Percentiles rank a stretch among this genome's conserved stretches.
Conservation (phyloP, 1,140 invertebrate species). For the Bombyx mandarina region DNA sequence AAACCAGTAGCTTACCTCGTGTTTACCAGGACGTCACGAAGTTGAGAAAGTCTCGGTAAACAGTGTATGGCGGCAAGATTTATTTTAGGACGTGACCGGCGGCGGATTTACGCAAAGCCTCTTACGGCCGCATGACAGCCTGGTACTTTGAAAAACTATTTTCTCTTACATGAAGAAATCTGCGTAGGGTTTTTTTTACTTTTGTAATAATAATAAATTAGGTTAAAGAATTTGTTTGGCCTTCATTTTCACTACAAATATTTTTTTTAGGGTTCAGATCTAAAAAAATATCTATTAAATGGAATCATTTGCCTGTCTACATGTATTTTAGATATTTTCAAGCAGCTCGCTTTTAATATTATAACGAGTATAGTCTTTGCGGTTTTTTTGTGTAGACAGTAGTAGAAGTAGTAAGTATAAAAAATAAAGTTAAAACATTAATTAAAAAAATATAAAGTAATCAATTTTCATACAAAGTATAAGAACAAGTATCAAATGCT, state of each 20-base stretch:
- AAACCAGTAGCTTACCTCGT: not conserved
- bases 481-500: too few relatives aligned
- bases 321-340: too few relatives aligned
- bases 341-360: too few relatives aligned
- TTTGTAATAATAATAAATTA: not conserved
- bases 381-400: too few relatives aligned
- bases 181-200: not conserved
- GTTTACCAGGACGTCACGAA: slow-evolving; percentile 14
- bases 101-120: slow-evolving; percentile 25
- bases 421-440: too few relatives aligned
- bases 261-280: not conserved
- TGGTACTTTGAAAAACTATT: slow-evolving; percentile 28
- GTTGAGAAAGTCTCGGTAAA: slow-evolving; percentile 9
- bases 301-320: too few relatives aligned
- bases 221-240: not conserved
- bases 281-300: too few relatives aligned
- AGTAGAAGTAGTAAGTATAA: too few relatives aligned
- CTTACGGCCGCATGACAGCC: slow-evolving; percentile 21
- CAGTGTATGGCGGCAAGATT: slow-evolving; percentile 11
- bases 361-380: too few relatives aligned
- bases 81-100: slow-evolving; percentile 15
- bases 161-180: slow-evolving; percentile 2
- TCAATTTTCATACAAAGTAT: too few relatives aligned
- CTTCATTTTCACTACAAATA: not conserved
- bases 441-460: too few relatives aligned